Evolutionary conservation across 2,888 invertebrate species (phyloP).

Genomic region (Bombylius major): DNA sequence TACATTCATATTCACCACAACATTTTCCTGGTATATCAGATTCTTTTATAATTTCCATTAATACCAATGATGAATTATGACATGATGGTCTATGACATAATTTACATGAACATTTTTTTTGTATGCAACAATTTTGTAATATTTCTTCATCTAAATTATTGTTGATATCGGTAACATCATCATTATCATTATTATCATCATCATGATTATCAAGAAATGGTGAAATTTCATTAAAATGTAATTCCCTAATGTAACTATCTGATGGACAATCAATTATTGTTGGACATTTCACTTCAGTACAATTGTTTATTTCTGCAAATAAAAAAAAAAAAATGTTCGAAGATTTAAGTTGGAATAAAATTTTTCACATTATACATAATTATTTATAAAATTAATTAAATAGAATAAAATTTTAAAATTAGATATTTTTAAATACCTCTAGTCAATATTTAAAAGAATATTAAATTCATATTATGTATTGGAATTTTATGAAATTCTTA

Average conservation of each 20-base stretch:
- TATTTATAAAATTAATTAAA: not conserved
- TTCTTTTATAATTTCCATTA: slow-evolving; percentile 26
- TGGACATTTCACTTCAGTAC: slow-evolving; percentile 29
- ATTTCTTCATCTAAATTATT: slow-evolving; percentile 20
- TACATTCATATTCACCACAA: slow-evolving; percentile 40
- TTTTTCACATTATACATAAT: not conserved
- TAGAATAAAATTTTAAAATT: not conserved
- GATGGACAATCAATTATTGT: slow-evolving; percentile 27
- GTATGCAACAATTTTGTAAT: slow-evolving; percentile 27
- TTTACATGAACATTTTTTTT: slow-evolving; percentile 29
- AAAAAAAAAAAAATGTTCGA: slow-evolving; percentile 8
- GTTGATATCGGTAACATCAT: slow-evolving; percentile 11
- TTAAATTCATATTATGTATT: not conserved
- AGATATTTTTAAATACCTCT: not conserved
- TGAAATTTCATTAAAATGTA: slow-evolving; percentile 4
- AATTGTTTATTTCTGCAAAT: slow-evolving; percentile 25
- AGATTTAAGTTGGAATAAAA: not conserved
- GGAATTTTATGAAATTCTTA: too few relatives aligned
- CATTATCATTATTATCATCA: slow-evolving; percentile 6
- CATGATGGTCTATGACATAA: slow-evolving; percentile 31
- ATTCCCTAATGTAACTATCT: slow-evolving; percentile 28
- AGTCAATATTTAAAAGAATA: not conserved
- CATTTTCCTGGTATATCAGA: slow-evolving; percentile 36
- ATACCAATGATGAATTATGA: slow-evolving; percentile 21
- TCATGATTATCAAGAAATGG: slow-evolving; percentile 1